Base-by-base conservation (phyloP, 2,797 vertebrate genomes). In the Brotula barbata region DNA sequence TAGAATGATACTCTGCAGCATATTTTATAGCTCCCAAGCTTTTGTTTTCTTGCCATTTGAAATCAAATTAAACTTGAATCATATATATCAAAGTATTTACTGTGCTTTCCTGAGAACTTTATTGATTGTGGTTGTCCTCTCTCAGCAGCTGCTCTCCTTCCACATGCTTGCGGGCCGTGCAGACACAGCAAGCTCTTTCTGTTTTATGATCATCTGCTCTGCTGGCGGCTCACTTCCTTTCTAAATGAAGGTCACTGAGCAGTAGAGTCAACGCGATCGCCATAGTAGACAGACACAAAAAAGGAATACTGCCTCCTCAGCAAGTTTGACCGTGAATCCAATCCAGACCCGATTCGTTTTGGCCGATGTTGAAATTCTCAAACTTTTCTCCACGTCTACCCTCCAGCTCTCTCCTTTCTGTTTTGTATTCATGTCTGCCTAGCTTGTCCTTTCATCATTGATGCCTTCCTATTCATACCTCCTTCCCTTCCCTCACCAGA, bases 191-290 rank as follows among this genome's bases (percentile, higher is more conserved):
- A 61, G 64, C 69, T 66, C 65, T 77, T 50, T 75, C 65, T 73
- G 67, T 75, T 87, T 89, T 83, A 81, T 63, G 77, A 64, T 77
- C 77, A 67, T 77, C 77, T 81, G 75, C 75, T 64, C 34, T 23
- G 45, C 73, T 65, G 81, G 76, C 57, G 39, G n/a, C 73, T 61
- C 48, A 72, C 78, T 84, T 86, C 75, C 85, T 84, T 66, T 67
- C 69, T 69, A 73, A 83, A 78, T 71, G 74, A 77, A 71, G 42
- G 75, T 17, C 52, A 48, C 54, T 39, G 34, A 41, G 45, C 40
- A 52, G 65, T 19, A 22, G 52, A 66, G 57, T 58, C 42, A 61
- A 59, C 71, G 54, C 61, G 7, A 31, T 40, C 67, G 71, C 64
- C 75, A 36, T 40, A 52, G 37, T 15, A 37, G 42, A 60, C 2